Percentiles rank a stretch among this genome's conserved stretches.
Evolutionary conservation across 2,113 vertebrate genomes (phyloP).

Genomic region (Neoarius graeffei): DNA sequence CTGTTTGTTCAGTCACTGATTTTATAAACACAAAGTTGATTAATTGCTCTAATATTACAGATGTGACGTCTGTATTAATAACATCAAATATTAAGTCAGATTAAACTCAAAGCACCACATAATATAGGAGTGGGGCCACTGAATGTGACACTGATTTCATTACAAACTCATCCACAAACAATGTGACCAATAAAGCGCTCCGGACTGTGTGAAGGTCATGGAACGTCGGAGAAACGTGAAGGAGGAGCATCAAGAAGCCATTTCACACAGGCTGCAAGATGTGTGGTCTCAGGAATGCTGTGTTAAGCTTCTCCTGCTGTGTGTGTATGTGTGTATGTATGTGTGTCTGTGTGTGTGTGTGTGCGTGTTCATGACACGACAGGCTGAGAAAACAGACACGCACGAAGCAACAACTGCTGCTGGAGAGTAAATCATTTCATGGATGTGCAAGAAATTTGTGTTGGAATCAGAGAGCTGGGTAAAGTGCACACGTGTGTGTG

Average conservation of each 20-base stretch:
- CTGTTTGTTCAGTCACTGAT: no score
- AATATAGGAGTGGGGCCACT: background rate
- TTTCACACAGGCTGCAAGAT: conserved; percentile 70
- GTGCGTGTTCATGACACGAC: conserved; percentile 27
- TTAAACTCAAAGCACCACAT: background rate
- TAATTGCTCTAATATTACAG: background rate
- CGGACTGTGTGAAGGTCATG: conserved; percentile 44
- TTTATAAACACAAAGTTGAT: background rate
- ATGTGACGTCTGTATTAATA: background rate
- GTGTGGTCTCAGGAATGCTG: conserved; percentile 75
- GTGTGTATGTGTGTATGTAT: conserved; percentile 36
- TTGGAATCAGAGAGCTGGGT: conserved; percentile 36
- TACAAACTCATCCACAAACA: background rate
- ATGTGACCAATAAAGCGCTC: background rate
- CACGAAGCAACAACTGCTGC: conserved; percentile 48
- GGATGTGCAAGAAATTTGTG: conserved; percentile 55
- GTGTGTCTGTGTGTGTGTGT: conserved; percentile 26
- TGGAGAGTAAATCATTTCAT: conserved; percentile 53
- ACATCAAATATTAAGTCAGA: background rate
- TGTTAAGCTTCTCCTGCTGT: conserved; percentile 57
- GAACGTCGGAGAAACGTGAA: conserved; percentile 36
- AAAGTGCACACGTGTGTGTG: conserved; percentile 41
- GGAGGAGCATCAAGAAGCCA: conserved; percentile 71
- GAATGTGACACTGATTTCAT: background rate
- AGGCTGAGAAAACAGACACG: conserved; percentile 41